These are phyloP conservation scores for Drosophila histrio DNA, from an alignment of 2,888 invertebrate genomes.

Conservation along the genomic window DNA sequence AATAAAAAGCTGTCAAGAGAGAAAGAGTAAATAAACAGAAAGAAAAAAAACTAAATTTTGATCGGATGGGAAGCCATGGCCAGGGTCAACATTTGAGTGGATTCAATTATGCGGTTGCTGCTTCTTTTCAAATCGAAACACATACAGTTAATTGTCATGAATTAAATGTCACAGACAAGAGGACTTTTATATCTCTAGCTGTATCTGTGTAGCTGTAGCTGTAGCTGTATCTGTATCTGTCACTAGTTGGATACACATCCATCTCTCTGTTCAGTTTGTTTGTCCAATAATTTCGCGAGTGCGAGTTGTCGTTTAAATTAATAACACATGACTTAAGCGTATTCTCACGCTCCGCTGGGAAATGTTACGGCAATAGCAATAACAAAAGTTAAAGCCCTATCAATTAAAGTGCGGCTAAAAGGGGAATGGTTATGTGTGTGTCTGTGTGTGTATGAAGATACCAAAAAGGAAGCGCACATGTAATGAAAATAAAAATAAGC, in stretches of 20 bases:
- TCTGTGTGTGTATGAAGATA: not conserved
- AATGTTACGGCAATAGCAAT: slow-evolving; percentile 19
- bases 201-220: not conserved
- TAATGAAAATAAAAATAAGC: slow-evolving; percentile 13
- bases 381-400: slow-evolving; percentile 37
- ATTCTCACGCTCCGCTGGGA: slow-evolving; percentile 61
- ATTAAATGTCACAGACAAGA: slow-evolving; percentile 24
- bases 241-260: not conserved
- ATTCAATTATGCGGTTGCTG: slow-evolving; percentile 18
- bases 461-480: slow-evolving; percentile 9
- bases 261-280: slow-evolving; percentile 23
- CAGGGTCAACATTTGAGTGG: slow-evolving; percentile 26
- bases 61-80: slow-evolving; percentile 20
- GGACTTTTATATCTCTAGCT: not conserved
- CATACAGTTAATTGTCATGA: slow-evolving; percentile 55
- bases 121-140: slow-evolving; percentile 27
- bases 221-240: slow-evolving; percentile 9
- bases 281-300: slow-evolving; percentile 46
- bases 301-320: slow-evolving; percentile 50
- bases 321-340: slow-evolving; percentile 64
- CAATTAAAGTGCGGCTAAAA: slow-evolving; percentile 49
- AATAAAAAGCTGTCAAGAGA: slow-evolving; percentile 8
- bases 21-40: slow-evolving; percentile 38
- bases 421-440: not conserved
- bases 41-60: too few relatives aligned